phyloP scores from a whole-genome alignment of 2,113 vertebrate species.

The Serilophus lunatus region DNA sequence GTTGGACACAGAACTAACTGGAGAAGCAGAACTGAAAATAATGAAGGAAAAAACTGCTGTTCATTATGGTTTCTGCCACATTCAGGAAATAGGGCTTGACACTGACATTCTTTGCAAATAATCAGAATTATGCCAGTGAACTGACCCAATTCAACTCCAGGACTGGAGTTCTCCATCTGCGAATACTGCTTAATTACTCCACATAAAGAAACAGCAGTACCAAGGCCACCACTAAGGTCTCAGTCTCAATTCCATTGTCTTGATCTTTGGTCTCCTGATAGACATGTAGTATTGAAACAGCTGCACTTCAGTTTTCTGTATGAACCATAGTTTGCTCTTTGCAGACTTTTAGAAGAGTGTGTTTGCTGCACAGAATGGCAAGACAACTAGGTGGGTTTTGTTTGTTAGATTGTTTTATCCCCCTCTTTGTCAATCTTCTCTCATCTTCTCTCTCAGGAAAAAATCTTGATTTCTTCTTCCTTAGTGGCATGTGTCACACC shows the following conservation, averaged over 20 bases:
- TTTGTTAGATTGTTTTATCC: no score
- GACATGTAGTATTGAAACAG: neutral
- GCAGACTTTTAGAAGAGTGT: neutral
- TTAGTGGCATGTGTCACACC: neutral
- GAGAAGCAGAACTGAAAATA: slow-evolving; percentile 2
- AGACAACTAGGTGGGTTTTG: neutral
- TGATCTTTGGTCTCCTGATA: neutral
- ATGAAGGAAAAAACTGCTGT: slow-evolving; percentile 13
- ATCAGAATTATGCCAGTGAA: neutral
- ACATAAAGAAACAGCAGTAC: neutral
- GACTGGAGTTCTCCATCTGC: slow-evolving; percentile 11
- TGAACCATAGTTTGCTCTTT: neutral
- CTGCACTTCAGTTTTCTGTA: neutral
- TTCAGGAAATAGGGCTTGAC: neutral
- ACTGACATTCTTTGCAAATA: slow-evolving; percentile 7
- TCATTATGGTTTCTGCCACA: neutral
- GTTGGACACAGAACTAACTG: neutral
- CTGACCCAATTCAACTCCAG: neutral
- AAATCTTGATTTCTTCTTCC: neutral
- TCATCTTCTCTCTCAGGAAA: neutral
- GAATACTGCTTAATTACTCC: slow-evolving; percentile 14
- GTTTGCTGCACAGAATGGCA: neutral
- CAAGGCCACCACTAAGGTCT: neutral
- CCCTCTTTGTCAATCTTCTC: neutral
- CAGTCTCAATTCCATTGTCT: neutral